phyloP scores from a whole-genome alignment of 2,113 vertebrate species.

The Holacanthus passer region DNA sequence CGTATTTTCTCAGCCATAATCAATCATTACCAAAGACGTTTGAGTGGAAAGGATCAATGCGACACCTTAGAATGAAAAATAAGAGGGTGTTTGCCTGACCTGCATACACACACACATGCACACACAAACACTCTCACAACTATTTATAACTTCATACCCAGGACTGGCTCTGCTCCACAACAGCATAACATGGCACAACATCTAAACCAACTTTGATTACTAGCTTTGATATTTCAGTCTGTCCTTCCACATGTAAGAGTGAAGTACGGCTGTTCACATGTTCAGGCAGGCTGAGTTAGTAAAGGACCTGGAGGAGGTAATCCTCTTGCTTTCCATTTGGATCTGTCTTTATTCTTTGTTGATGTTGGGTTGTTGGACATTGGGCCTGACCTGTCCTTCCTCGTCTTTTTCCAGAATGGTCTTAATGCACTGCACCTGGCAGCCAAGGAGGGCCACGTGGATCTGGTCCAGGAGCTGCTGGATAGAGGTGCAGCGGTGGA shows the following conservation, averaged over 20 bases:
- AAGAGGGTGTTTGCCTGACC: constrained; percentile 7
- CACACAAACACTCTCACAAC: constrained; percentile 7
- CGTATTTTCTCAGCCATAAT: background rate
- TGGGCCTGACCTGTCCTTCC: constrained; percentile 19
- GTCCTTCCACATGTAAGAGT: background rate
- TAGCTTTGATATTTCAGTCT: constrained; percentile 55
- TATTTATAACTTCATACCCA: constrained; percentile 61
- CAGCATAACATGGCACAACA: constrained; percentile 60
- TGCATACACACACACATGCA: constrained; percentile 1
- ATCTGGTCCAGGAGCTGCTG: constrained; percentile 96
- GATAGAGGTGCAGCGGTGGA: constrained; percentile 93
- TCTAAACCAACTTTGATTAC: constrained; percentile 32
- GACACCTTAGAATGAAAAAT: background rate
- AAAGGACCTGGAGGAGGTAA: constrained; percentile 54
- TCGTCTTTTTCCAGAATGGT: constrained; percentile 90
- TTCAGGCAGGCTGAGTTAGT: background rate
- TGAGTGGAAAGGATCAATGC: background rate
- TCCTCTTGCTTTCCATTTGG: constrained; percentile 3
- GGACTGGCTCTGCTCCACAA: constrained; percentile 42
- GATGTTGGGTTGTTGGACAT: background rate
- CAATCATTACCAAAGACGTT: background rate
- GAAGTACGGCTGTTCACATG: background rate
- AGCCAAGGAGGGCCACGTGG: constrained; percentile 97
- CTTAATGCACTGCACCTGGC: constrained; percentile 97
- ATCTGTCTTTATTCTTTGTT: background rate